Base-by-base conservation (phyloP, 2,888 invertebrate species). In the Ditylenchus weischeri region DNA sequence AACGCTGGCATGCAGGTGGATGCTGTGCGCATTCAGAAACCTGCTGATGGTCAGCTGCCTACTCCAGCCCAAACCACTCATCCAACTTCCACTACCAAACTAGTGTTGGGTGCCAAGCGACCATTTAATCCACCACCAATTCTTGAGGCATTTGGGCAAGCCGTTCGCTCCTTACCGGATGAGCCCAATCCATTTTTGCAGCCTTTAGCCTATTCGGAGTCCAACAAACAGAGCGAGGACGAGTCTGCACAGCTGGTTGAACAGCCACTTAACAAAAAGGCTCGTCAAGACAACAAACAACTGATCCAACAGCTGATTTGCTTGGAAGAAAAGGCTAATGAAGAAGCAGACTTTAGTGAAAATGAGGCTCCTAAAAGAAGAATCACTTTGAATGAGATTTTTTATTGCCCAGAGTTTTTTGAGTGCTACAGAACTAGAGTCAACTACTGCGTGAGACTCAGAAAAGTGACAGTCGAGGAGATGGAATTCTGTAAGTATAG, bases 391-490 rank as follows among this genome's bases (percentile, higher is more conserved):
- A 62, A 72, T 19, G 63, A 66, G 60, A 57, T 72, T 4, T 75
- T 72, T 57, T 29, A n/a, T 29, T 64, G 54, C 64, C 79, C 79
- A 13, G 75, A 76, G 66, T 71, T 75, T 66, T 69, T 78, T 67
- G 76, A 78, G 67, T 70, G 74, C 65, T 76, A 73, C 66, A 73
- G 79, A 63, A 76, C 74, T 51, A 62, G 63, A 35, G 66, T 72
- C 19, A 74, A 62, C 29, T 74, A 72, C 59, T 75, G 76, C 58
- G 71, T 74, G n/a, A 67, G 76, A 19, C 60, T 74, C 18, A 73
- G 69, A 13, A 59, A 65, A 57, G 73, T 66, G 50, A 73, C 75
- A 2, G 69, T 64, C 29, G 74, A 74, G 36, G 74, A 74, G 49
- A 65, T 74, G 70, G 66, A 74, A 57, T 76, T 77, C 62, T 74